Percentiles rank a stretch among this genome's conserved stretches.
Evolutionary conservation across 1,140 invertebrate species (phyloP).

Genomic region (Odontomachus brunneus): DNA sequence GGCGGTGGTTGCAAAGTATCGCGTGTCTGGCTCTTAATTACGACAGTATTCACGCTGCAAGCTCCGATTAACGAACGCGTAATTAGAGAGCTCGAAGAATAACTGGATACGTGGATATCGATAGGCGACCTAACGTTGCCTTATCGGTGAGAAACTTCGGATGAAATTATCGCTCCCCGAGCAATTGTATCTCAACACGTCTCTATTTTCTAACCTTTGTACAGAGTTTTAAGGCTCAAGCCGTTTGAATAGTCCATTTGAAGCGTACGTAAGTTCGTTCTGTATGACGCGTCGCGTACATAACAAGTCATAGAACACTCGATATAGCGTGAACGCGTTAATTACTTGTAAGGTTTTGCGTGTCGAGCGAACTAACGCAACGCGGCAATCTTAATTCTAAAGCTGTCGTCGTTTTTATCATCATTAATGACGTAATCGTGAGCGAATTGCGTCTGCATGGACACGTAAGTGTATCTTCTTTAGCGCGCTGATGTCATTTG

Average conservation of each 20-base stretch:
- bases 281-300: not conserved
- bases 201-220: not conserved
- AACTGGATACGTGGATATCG: not conserved
- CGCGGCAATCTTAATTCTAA: conserved; percentile 26
- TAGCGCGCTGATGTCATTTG: conserved; percentile 64
- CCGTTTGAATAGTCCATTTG: not conserved
- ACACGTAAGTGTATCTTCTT: conserved; percentile 66
- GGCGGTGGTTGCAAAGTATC: not conserved
- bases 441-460: conserved; percentile 58
- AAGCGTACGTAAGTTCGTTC: not conserved
- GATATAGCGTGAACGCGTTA: conserved; percentile 22
- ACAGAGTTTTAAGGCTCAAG: not conserved
- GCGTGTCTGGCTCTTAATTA: not conserved
- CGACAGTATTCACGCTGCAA: not conserved
- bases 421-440: conserved; percentile 67
- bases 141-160: no score
- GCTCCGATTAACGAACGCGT: not conserved
- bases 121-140: not conserved
- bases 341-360: conserved; percentile 32
- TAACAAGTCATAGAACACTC: conserved; percentile 15
- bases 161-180: no score
- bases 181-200: no score
- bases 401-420: conserved; percentile 26
- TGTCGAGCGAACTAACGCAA: not conserved
- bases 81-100: not conserved